phyloP scores from a whole-genome alignment of 2,888 invertebrate genomes.

The Synanthedon andrenaeformis region DNA sequence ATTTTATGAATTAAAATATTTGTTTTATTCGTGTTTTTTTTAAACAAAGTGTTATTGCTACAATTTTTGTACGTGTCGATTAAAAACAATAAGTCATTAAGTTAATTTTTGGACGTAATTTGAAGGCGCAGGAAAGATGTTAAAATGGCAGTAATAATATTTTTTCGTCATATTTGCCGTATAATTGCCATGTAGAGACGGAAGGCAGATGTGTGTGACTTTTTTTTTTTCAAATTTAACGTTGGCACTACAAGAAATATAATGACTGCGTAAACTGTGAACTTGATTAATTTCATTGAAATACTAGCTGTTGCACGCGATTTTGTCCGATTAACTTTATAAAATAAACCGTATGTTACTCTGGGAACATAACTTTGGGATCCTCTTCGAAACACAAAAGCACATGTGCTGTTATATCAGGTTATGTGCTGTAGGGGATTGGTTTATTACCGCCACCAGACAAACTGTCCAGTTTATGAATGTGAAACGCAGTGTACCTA shows the following conservation, averaged over 20 bases:
- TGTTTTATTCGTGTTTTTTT: neutral
- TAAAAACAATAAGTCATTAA: slow-evolving; percentile 27
- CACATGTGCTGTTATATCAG: no score
- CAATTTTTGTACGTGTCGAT: neutral
- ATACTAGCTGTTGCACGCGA: no score
- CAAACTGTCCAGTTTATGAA: no score
- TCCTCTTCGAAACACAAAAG: no score
- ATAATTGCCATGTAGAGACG: slow-evolving; percentile 52
- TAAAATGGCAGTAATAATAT: slow-evolving; percentile 29
- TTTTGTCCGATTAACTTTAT: no score
- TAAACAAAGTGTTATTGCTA: neutral
- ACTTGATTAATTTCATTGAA: slow-evolving; percentile 5
- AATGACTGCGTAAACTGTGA: slow-evolving; percentile 12
- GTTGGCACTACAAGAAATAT: slow-evolving; percentile 22
- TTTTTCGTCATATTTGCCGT: slow-evolving; percentile 41
- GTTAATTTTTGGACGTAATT: slow-evolving; percentile 32
- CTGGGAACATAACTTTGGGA: no score
- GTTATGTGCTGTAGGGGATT: no score
- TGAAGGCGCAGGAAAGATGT: slow-evolving; percentile 32
- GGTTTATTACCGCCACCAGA: no score
- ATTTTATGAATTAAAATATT: neutral
- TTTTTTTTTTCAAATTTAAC: slow-evolving; percentile 46
- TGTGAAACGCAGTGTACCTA: no score
- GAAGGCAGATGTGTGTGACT: slow-evolving; percentile 62
- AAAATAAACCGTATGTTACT: no score